Base-by-base conservation (phyloP, 2,888 invertebrate genomes). In the Drosophila gaucha region DNA sequence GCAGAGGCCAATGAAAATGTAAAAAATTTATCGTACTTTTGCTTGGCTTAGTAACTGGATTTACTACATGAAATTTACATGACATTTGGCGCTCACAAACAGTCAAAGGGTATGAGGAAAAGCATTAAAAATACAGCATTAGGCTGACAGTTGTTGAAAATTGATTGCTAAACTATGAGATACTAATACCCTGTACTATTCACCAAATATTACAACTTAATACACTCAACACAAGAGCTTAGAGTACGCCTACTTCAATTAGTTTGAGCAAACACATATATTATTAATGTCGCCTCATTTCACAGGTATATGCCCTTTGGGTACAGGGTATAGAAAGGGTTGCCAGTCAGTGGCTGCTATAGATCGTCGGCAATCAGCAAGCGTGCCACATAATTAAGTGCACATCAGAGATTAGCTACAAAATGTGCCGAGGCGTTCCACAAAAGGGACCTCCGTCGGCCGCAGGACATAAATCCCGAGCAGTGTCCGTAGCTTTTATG, bases 351-450 rank as follows among this genome's bases (percentile, higher is more conserved):
- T 46, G 51, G 16, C 55, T 44, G 50, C 39, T 69, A 58, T 49
- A 57, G 63, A 78, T 64, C 69, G 52, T 46, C 31, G 49, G 64
- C 78, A 79, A 82, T 83, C 77, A 77, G 82, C 70, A 74, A 68
- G 67, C 79, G 58, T 67, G 75, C 83, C 69, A 75, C 80, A 78
- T 86, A 82, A 82, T 86, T 86, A 82, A 83, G 82, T 86, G 73
- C 70, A 80, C 86, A 82, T 80, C 82, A 80, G 86, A 82, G 86
- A 82, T 82, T 86, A 82, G 80, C 78, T 68, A 66, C 80, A 74
- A 74, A 69, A 57, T 49, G 54, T 35, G 36, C 22, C 22, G 12
- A 33, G 38, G n/a, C 31, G 56, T 18, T 31, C 35, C 57, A 59
- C 47, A 62, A 47, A 62, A 14, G 35, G 39, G 22, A 38, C 35